Base-by-base conservation (phyloP, 2,113 vertebrate genomes). In the Pangasianodon hypophthalmus region DNA sequence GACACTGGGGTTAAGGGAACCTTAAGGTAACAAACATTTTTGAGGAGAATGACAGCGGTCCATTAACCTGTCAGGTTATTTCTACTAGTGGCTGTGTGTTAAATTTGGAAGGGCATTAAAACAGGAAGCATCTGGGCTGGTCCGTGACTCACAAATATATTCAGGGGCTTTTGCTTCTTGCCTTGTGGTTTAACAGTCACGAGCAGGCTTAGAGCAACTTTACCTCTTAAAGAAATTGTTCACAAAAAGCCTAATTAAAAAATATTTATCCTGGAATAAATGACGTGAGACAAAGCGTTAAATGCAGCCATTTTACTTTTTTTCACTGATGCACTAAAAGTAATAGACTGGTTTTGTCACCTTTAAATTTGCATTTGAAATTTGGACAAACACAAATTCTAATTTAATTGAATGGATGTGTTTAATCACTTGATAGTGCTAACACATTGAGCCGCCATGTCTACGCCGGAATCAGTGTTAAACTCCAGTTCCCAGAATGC, bases 41-140 rank as follows among this genome's bases (percentile, higher is more conserved):
- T 8, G 8, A 73, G 16, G 32, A 41, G 37, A 73, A 41, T 41
- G 32, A 18, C 37, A 37, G 14, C 2, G 0, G 1, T 41, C 18
- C 37, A 10, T 10, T 64, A 64, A 10, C 24, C 60, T 10, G 60
- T 64, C 60, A 64, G 60, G 24, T 2, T 56, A 56, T 19, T 58
- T 58, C 62, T 29, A 26, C 26, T 69, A 3, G 11, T 32, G 29
- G 9, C 19, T 46, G 21, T 77, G 37, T 41, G 41, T 24, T 1
- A 46, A 77, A 21, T 77, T 19, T 77, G 41, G 19, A 77, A 46
- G 1, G 73, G 73, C 41, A 77, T 77, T 82, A 18, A 82, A n/a
- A 82, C 26, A 82, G 80, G 80, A 82, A 82, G 50, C 80, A 82
- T 29, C 80, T 54, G 80, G 79, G 29, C 48, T 81, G 79, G 11